Evolutionary conservation across 2,888 invertebrate species (phyloP).

Genomic region (Nemapogon koenigi): DNA sequence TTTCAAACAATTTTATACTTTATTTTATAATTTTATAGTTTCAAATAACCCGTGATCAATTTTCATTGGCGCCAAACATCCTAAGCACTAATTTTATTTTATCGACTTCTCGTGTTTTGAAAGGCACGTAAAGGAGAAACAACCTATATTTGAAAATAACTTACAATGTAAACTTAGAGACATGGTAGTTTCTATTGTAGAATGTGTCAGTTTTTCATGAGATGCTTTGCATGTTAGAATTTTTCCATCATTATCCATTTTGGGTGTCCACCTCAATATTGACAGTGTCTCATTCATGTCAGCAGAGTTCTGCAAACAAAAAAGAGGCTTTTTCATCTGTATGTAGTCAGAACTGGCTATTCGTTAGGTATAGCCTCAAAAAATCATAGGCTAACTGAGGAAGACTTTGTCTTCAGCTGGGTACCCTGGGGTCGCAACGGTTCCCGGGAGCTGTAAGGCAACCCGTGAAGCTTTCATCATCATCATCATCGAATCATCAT

Average conservation of each 20-base stretch:
- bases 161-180: slow-evolving; percentile 88
- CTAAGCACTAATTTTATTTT: too few species aligned
- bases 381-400: too few species aligned
- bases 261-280: slow-evolving; percentile 75
- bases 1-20: neutral
- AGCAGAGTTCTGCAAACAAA: slow-evolving; percentile 70
- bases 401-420: too few species aligned
- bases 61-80: neutral
- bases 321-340: too few species aligned
- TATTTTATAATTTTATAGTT: neutral
- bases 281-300: slow-evolving; percentile 86
- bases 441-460: too few species aligned
- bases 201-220: slow-evolving; percentile 75
- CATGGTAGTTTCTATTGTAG: slow-evolving; percentile 79
- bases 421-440: too few species aligned
- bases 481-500: too few species aligned
- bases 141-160: slow-evolving; percentile 27
- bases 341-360: too few species aligned
- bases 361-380: too few species aligned
- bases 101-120: too few species aligned
- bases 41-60: slow-evolving; percentile 6
- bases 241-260: slow-evolving; percentile 79
- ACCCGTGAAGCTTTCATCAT: too few species aligned
- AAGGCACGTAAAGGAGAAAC: too few species aligned
- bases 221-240: slow-evolving; percentile 81